These are phyloP conservation scores for Crypturellus tataupa DNA, from an alignment of 2,797 vertebrate species.

Conservation along the genomic window DNA sequence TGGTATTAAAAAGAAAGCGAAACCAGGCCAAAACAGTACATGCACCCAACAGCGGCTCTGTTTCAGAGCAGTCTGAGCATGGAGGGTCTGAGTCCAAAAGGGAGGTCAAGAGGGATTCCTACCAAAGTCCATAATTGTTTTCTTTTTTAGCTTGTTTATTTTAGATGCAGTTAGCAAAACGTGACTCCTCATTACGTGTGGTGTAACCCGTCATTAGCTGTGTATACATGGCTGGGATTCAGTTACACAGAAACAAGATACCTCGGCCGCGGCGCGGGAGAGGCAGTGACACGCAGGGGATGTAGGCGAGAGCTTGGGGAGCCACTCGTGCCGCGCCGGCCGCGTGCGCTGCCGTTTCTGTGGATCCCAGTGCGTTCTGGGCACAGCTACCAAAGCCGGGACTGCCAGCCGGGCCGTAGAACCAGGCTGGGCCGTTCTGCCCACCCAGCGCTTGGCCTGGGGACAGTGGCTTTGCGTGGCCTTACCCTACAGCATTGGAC, in stretches of 20 bases:
- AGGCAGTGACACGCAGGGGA: neutral
- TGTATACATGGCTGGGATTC: constrained; percentile 49
- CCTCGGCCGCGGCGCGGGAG: neutral
- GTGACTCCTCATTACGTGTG: constrained; percentile 58
- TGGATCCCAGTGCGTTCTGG: neutral
- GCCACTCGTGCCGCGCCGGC: neutral
- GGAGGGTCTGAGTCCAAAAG: neutral
- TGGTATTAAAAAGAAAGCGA: neutral
- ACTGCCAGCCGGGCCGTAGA: neutral
- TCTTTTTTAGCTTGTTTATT: constrained; percentile 66
- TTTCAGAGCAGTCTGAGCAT: neutral
- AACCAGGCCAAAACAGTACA: fast-evolving
- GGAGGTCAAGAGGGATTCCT: constrained; percentile 37
- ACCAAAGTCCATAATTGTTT: constrained; percentile 56
- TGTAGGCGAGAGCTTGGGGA: neutral
- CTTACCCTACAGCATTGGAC: fast-evolving
- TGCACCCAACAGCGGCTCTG: neutral
- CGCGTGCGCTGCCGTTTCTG: neutral
- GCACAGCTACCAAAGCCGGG: neutral
- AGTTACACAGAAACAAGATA: constrained; percentile 62
- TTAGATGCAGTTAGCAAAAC: constrained; percentile 65
- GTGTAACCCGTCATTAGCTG: constrained; percentile 66
- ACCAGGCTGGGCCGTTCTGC: neutral
- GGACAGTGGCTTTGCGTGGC: neutral
- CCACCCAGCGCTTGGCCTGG: neutral